These are phyloP conservation scores for Drosophila jambulina DNA, from an alignment of 1,140 invertebrate species.

Conservation along the genomic window DNA sequence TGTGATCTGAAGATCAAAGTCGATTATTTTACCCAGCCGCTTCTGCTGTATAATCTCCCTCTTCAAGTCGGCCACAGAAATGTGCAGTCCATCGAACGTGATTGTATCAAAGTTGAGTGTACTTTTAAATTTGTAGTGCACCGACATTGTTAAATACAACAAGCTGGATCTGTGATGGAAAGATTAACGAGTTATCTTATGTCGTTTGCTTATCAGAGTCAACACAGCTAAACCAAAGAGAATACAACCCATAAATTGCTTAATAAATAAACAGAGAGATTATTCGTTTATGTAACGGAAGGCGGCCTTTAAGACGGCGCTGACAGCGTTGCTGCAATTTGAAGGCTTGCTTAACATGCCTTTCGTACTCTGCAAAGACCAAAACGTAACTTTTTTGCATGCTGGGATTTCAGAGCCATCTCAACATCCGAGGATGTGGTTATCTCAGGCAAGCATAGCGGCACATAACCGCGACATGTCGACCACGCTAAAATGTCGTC, in stretches of 20 bases:
- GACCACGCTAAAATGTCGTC: not conserved
- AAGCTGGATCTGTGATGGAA: conserved; percentile 14
- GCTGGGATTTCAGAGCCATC: not conserved
- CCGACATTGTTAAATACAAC: conserved; percentile 90
- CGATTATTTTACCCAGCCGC: conserved; percentile 95
- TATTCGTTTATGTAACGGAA: conserved; percentile 29
- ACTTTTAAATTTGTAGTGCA: conserved; percentile 99
- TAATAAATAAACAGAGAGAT: conserved; percentile 25
- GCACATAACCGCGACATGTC: not conserved
- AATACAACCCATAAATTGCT: conserved; percentile 14
- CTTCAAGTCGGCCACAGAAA: conserved; percentile 97
- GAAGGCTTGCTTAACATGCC: not conserved
- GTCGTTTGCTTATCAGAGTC: conserved; percentile 21
- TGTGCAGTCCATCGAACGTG: conserved; percentile 98
- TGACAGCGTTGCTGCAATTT: conserved; percentile 2
- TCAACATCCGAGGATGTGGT: not conserved
- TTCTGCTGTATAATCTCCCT: conserved; percentile 98
- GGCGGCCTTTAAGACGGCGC: not conserved
- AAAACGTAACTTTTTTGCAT: not conserved
- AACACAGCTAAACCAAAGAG: not conserved
- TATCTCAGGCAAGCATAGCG: not conserved
- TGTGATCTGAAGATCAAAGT: conserved; percentile 98
- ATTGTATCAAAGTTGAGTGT: conserved; percentile 97
- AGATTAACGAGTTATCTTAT: conserved; percentile 18
- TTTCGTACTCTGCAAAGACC: not conserved